Percentiles rank a stretch among this genome's conserved stretches.
Evolutionary conservation across 1,140 invertebrate genomes (phyloP).

Genomic region (Acyrthosiphon pisum): DNA sequence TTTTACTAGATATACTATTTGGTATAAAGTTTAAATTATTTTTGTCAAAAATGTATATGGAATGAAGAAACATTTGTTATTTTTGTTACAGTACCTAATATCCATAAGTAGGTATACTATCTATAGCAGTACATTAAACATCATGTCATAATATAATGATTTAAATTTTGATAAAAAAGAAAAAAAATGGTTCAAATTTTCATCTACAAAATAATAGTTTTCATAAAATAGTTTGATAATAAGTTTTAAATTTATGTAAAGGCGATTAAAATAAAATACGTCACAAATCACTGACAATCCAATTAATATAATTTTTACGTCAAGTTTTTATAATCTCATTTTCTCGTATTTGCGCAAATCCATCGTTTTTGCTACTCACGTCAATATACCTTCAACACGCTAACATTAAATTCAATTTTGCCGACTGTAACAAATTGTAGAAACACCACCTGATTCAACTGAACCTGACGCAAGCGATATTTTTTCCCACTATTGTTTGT

Average conservation of each 20-base stretch:
- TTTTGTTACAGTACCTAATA: neutral
- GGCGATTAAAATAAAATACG: neutral
- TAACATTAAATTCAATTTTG: neutral
- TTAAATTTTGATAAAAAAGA: neutral
- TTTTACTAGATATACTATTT: neutral
- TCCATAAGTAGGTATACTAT: neutral
- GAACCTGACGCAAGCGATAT: neutral
- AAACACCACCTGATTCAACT: conserved; percentile 32
- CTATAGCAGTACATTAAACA: neutral
- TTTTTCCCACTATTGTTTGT: neutral
- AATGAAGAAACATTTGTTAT: neutral
- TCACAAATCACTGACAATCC: neutral
- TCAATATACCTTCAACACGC: neutral
- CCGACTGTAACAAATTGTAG: neutral
- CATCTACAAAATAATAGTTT: neutral
- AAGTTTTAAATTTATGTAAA: neutral
- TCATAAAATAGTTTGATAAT: neutral
- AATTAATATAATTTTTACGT: conserved; percentile 19
- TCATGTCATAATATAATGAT: neutral
- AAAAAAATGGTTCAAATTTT: neutral
- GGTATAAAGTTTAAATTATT: neutral
- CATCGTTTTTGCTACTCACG: neutral
- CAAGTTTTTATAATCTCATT: neutral
- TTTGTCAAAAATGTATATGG: neutral
- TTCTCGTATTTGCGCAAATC: neutral